A percentile compares a stretch with the other conserved stretches of the same genome.
Evolutionary conservation across 2,888 invertebrate species (phyloP).

Genomic region (Octonoba sinensis): DNA sequence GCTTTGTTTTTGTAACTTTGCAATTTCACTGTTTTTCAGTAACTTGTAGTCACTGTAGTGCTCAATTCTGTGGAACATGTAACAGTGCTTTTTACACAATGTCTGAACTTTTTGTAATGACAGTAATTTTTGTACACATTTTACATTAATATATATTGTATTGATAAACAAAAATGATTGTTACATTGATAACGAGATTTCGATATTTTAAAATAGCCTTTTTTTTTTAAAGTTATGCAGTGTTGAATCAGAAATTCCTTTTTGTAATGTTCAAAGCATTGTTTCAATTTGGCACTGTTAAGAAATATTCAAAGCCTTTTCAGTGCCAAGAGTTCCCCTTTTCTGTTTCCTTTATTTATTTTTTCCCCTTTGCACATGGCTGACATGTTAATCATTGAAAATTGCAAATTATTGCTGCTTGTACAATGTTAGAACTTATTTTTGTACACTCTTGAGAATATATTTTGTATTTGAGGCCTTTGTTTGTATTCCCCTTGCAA

Average conservation of each 20-base stretch:
- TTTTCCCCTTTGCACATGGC: constrained; percentile 49
- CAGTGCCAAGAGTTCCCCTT: constrained; percentile 41
- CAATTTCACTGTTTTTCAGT: constrained; percentile 40
- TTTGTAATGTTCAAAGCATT: no score
- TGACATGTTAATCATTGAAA: constrained; percentile 38
- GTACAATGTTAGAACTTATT: constrained; percentile 63
- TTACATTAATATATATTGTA: constrained; percentile 59
- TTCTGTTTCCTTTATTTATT: constrained; percentile 34
- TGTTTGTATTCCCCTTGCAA: constrained; percentile 46
- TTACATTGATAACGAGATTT: constrained; percentile 53
- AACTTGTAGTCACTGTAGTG: constrained; percentile 45
- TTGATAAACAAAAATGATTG: constrained; percentile 25
- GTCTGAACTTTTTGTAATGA: constrained; percentile 60
- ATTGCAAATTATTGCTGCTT: constrained; percentile 41
- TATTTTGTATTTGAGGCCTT: constrained; percentile 61
- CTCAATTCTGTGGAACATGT: constrained; percentile 54
- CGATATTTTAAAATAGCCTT: constrained; percentile 60
- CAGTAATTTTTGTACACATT: constrained; percentile 57
- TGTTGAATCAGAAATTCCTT: constrained; percentile 26
- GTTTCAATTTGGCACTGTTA: constrained; percentile 53
- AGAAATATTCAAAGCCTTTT: constrained; percentile 30
- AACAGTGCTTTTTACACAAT: constrained; percentile 61
- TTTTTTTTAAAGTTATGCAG: constrained; percentile 58
- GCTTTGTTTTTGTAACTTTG: constrained; percentile 48
- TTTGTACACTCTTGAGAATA: constrained; percentile 50